Conservation (phyloP, 2,888 invertebrate genomes). For the Microplitis manilae region DNA sequence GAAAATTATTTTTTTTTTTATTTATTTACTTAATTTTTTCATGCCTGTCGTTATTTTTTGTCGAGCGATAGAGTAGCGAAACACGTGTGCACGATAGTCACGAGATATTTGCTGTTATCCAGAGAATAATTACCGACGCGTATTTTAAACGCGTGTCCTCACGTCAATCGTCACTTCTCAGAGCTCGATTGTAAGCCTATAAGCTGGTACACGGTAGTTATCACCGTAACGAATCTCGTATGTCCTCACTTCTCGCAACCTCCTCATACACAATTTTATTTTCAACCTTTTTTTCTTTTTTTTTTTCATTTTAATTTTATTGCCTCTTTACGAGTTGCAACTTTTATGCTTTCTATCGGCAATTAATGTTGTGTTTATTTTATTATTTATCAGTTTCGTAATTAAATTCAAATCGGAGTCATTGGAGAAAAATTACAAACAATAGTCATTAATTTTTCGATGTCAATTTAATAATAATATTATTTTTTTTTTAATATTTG, state of each 20-base stretch:
- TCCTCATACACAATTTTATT: conserved; percentile 30
- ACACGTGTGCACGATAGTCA: conserved; percentile 11
- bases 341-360: conserved; percentile 36
- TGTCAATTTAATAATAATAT: too few species aligned
- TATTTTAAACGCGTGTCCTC: conserved; percentile 25
- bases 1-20: background rate
- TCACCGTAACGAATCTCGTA: conserved; percentile 36
- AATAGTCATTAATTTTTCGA: too few species aligned
- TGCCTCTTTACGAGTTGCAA: background rate
- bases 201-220: conserved; percentile 39
- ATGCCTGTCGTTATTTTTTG: background rate
- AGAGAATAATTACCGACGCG: conserved; percentile 28
- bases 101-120: conserved; percentile 30
- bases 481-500: too few species aligned
- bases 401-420: background rate
- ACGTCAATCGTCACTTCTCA: conserved; percentile 37
- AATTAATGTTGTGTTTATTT: conserved; percentile 26
- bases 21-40: background rate
- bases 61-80: background rate
- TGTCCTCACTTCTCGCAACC: conserved; percentile 30
- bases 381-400: conserved; percentile 3
- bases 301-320: conserved; percentile 22
- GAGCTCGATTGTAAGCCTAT: conserved; percentile 23
- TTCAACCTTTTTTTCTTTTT: conserved; percentile 25
- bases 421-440: too few species aligned